Conservation (phyloP, 1,140 invertebrate genomes). For the Nasonia giraulti region DNA sequence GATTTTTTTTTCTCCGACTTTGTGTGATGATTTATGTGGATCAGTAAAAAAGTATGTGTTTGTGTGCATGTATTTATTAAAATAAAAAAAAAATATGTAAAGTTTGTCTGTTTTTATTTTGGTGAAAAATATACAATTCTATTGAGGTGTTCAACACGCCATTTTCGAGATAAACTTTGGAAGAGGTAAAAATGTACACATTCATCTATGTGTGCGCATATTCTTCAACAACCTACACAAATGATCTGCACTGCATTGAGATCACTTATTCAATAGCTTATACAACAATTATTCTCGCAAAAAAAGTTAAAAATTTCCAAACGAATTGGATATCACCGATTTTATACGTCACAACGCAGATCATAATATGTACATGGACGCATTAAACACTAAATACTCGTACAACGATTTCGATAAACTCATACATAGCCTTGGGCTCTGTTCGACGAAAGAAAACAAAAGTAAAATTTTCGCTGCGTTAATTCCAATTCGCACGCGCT, state of each 20-base stretch:
- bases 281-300: neutral
- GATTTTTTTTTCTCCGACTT: too few species aligned
- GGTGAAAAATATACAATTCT: neutral
- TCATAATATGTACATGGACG: neutral
- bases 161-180: neutral
- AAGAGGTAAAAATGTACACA: constrained; percentile 1
- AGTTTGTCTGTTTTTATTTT: neutral
- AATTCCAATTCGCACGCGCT: neutral
- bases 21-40: neutral
- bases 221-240: neutral
- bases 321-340: neutral
- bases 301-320: neutral
- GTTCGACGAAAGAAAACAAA: neutral
- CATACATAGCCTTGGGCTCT: neutral
- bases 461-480: neutral
- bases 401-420: neutral
- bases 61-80: neutral
- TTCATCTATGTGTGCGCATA: neutral
- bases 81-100: neutral
- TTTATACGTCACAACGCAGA: neutral
- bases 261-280: neutral
- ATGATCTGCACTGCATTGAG: neutral
- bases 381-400: neutral
- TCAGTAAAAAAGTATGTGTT: neutral
- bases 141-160: neutral